Conservation (phyloP, 2,113 vertebrate species). For the Oxygymnocypris stewartii region DNA sequence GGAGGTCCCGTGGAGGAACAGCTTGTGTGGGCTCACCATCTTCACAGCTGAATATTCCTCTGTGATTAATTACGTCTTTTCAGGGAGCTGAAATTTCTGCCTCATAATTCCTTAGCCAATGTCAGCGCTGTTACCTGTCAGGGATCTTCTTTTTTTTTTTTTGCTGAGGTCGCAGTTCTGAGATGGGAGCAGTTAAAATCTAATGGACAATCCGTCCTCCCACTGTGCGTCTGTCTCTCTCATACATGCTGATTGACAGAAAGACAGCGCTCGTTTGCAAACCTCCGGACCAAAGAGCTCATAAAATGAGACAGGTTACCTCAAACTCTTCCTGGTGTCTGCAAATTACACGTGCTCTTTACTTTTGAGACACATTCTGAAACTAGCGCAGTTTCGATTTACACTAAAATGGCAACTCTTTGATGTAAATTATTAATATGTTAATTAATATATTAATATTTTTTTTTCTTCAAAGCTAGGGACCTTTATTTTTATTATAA, state of each 20-base stretch:
- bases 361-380: background rate
- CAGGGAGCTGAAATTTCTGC: constrained; percentile 48
- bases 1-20: constrained; percentile 29
- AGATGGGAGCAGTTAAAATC: constrained; percentile 63
- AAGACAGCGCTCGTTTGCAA: constrained; percentile 65
- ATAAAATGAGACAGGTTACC: background rate
- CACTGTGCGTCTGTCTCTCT: constrained; percentile 58
- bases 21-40: constrained; percentile 17
- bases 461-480: too few species aligned
- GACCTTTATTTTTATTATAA: too few species aligned
- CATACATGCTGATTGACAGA: constrained; percentile 64
- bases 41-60: constrained; percentile 44
- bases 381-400: background rate
- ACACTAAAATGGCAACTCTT: background rate
- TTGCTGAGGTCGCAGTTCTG: constrained; percentile 61
- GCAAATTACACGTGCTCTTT: background rate
- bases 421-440: too few species aligned
- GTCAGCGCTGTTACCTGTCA: constrained; percentile 63
- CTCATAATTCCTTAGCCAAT: constrained; percentile 63
- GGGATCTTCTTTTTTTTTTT: constrained; percentile 44
- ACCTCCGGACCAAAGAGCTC: constrained; percentile 16
- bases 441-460: too few species aligned
- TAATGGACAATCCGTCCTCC: constrained; percentile 66
- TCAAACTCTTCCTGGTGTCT: constrained; percentile 3
- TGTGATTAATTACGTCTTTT: constrained; percentile 53